Evolutionary conservation across 2,113 vertebrate species (phyloP).

Genomic region (Mustelus asterias): DNA sequence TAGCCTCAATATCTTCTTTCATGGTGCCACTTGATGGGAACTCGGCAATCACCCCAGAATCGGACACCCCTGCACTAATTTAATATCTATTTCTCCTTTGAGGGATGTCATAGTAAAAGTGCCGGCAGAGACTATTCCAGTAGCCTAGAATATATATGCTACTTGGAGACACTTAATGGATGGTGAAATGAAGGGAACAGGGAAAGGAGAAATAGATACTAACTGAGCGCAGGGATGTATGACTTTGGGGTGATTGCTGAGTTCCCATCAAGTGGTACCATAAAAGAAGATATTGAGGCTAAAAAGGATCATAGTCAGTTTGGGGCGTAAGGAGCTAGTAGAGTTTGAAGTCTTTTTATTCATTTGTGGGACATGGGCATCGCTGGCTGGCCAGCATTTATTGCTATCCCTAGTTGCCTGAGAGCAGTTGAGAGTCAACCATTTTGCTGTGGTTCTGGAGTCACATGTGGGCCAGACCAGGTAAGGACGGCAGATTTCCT

Average conservation of each 20-base stretch:
- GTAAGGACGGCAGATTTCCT: too few relatives aligned
- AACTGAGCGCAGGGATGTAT: background rate
- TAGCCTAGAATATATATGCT: background rate
- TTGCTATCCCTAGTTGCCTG: too few relatives aligned
- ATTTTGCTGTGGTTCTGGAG: too few relatives aligned
- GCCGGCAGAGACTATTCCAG: background rate
- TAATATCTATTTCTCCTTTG: background rate
- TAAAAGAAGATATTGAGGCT: background rate
- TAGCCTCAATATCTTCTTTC: background rate
- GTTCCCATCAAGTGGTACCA: background rate
- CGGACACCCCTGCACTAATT: background rate
- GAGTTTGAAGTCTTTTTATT: background rate
- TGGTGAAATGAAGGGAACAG: background rate
- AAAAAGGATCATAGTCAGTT: background rate
- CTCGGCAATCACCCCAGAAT: background rate
- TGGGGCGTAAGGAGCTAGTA: background rate
- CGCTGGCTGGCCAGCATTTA: too few relatives aligned
- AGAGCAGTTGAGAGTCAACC: too few relatives aligned
- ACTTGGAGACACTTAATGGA: background rate
- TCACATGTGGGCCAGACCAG: too few relatives aligned
- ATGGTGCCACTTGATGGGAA: background rate
- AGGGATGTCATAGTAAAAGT: background rate
- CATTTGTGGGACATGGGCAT: too few relatives aligned
- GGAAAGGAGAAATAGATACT: background rate
- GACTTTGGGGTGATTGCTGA: background rate